Evolutionary conservation across 2,888 invertebrate genomes (phyloP), one percentile per base, ranked within the genome.

Genomic region (Drosophila hamatofila): DNA sequence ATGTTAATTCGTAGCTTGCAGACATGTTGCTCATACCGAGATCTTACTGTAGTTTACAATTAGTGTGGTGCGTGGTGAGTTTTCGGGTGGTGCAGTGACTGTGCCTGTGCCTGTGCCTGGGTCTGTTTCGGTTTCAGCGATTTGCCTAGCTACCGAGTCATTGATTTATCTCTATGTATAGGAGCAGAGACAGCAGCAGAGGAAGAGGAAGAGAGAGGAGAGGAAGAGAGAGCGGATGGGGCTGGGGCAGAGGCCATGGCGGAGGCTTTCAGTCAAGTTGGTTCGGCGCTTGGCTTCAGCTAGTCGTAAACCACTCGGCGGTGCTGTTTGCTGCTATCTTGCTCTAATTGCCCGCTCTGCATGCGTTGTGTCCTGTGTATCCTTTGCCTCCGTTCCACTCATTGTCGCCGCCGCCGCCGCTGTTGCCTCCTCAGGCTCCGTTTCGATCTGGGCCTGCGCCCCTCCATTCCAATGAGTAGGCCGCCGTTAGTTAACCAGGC

Each of bases 281-380:
- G 67, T 23, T 69, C 57, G 52, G 55, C 39, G 55, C 60, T 60
- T 62, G 59, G 41, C 64, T 71, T 49, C 58, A 74, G 48, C 65
- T 64, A 64, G 44, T 35, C 59, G 58, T 37, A 64, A 63, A 63
- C 63, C 49, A 44, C 54, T 58, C 61, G 58, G 46, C 57, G 55
- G 33, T 65, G 18, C 56, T 44, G 44, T 52, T 65, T 78, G 74
- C 75, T 65, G 74, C 75, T 75, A 61, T 83, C 85, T 74, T 72
- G 80, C 82, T 84, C 82, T 83, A 84, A 83, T 84, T 83, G 73
- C 75, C 61, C 61, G 70, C 49, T 75, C 51, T 81, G 63, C 68
- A 79, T 81, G 74, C 70, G 72, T 73, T 30, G 65, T 30, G 65
- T 61, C 72, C 65, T 68, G 61, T 60, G 58, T 69, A 65, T 52